Percentiles rank a stretch among this genome's conserved stretches.
phyloP scores from a whole-genome alignment of 2,888 invertebrate species.

The Lamellibrachia columna region DNA sequence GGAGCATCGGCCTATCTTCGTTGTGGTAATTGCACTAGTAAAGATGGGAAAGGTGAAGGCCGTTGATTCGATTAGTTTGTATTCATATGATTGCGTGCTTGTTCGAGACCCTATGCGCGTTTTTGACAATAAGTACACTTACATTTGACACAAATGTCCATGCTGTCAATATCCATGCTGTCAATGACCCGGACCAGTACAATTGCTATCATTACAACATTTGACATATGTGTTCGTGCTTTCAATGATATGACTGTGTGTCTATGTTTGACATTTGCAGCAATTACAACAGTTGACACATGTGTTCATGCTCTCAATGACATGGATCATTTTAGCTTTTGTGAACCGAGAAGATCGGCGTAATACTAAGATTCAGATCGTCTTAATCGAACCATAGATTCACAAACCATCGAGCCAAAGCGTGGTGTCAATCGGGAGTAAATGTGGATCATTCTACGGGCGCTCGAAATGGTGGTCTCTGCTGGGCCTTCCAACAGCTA shows the following conservation, averaged over 20 bases:
- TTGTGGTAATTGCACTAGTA: neutral
- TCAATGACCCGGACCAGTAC: no score
- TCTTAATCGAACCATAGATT: neutral
- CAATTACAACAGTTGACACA: neutral
- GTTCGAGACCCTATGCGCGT: neutral
- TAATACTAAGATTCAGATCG: neutral
- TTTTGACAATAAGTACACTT: neutral
- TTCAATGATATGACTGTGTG: no score
- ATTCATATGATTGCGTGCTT: neutral
- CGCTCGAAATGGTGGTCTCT: neutral
- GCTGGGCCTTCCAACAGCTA: no score
- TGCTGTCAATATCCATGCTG: no score
- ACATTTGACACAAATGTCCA: neutral
- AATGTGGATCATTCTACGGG: neutral
- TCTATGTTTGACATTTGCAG: no score
- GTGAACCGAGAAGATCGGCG: neutral
- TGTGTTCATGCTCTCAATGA: neutral
- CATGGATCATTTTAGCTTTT: neutral
- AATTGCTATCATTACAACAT: no score
- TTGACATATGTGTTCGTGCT: no score
- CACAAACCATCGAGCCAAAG: neutral
- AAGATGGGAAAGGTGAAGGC: neutral
- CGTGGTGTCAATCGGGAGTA: neutral
- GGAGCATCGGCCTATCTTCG: neutral
- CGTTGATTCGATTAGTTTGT: neutral